Evolutionary conservation across 2,797 vertebrate species (phyloP), one percentile per base, ranked within the genome.

Genomic region (Discoglossus pictus): DNA sequence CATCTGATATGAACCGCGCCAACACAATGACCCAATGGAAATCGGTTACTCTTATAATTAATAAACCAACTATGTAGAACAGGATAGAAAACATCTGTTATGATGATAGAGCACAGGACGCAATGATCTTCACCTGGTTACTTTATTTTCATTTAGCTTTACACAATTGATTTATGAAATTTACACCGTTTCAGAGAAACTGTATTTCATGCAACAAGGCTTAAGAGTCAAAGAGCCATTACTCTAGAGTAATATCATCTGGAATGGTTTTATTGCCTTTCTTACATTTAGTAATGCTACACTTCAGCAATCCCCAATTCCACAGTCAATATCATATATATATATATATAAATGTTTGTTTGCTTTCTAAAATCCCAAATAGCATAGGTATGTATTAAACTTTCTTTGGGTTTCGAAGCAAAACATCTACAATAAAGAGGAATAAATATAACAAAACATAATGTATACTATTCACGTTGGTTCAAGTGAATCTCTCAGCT

Each of bases 121-220:
- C 31, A 11, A 24, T 38, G 34, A 66, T 53, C 64, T 66, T 40
- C 25, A 13, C 21, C 46, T 12, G 11, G 18, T 23, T 46, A 20
- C 38, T 43, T 38, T 53, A 38, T 47, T 53, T 42, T 38, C 31
- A 56, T 65, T 65, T 65, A 17, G 40, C 31, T 46, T 27, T 48
- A 47, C 34, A 20, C 53, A 40, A 44, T 53, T 61, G 56, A 68
- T 68, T 68, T 53, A 44, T 61, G 56, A 61, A 53, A 68, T 38
- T 9, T 61, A 46, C 48, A 53, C 55, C 55, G 53, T 53, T 52
- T 24, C 27, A 46, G 38, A 10, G 11, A 61, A 68, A 53, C 43
- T 36, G 25, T 24, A 46, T 61, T 68, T 61, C 48, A 68, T 61
- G 56, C 23, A 68, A 61, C 55, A 61, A 15, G 52, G 65, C 55